A percentile compares a stretch with the other conserved stretches of the same genome.
Conservation (phyloP, 2,797 vertebrate genomes). For the Halcyon leucocephala region DNA sequence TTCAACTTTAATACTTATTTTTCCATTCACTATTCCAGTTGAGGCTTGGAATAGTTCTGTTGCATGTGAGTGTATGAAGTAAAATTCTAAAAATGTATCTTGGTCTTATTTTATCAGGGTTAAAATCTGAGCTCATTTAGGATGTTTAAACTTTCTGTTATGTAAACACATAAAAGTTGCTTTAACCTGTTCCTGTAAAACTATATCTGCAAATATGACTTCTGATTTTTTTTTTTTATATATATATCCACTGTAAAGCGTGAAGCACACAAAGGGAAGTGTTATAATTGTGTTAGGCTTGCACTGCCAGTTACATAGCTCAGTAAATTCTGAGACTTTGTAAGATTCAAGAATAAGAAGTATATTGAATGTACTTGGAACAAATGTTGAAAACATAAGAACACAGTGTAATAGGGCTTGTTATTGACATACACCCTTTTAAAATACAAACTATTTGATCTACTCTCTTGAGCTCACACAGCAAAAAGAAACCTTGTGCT, state of each 20-base stretch:
- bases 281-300: not conserved
- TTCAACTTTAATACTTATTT: not conserved
- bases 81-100: not conserved
- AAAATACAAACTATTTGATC: slow-evolving; percentile 36
- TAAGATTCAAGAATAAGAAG: not conserved
- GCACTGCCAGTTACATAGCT: not conserved
- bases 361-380: not conserved
- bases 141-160: not conserved
- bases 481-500: not conserved
- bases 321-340: not conserved
- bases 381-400: slow-evolving; percentile 47
- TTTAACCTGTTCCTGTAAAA: not conserved
- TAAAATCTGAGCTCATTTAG: not conserved
- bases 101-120: not conserved
- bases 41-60: not conserved
- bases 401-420: not conserved
- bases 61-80: not conserved
- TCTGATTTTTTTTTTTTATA: not conserved
- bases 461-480: not conserved
- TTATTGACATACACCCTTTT: slow-evolving; percentile 19
- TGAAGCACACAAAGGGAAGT: not conserved
- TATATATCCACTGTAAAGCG: not conserved
- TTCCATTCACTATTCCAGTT: not conserved
- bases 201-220: not conserved
- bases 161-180: not conserved